A percentile compares a stretch with the other conserved stretches of the same genome.
Evolutionary conservation across 2,113 vertebrate genomes (phyloP).

Genomic region (Pygoscelis adeliae): DNA sequence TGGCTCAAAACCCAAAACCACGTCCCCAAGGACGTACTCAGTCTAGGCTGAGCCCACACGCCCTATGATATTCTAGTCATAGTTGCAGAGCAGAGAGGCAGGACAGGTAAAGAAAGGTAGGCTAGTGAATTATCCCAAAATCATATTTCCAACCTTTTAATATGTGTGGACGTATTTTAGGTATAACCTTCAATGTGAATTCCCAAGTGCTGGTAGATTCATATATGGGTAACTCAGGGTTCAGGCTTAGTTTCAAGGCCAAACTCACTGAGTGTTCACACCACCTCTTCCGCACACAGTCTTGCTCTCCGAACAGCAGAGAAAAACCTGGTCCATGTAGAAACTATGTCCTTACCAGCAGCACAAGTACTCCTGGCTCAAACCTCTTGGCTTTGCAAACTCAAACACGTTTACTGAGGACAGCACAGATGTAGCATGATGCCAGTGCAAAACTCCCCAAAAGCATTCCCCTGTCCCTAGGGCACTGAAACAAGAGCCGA

Average conservation of each 20-base stretch:
- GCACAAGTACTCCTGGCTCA: background rate
- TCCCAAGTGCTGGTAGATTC: background rate
- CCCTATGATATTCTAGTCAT: background rate
- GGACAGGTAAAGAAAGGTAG: background rate
- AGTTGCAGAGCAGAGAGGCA: background rate
- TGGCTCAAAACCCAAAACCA: background rate
- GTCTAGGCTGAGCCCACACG: background rate
- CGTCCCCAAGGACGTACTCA: rapidly evolving
- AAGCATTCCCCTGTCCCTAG: background rate
- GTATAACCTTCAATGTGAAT: background rate
- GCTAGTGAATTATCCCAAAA: background rate
- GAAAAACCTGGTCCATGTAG: background rate
- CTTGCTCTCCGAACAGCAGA: background rate
- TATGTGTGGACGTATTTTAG: background rate
- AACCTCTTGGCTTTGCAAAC: background rate
- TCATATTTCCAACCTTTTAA: background rate
- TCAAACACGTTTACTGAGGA: background rate
- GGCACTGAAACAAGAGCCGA: background rate
- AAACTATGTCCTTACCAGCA: background rate
- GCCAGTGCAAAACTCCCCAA: background rate
- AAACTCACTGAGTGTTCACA: background rate
- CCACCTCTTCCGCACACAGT: background rate
- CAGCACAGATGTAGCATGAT: background rate
- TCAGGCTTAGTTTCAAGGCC: background rate
- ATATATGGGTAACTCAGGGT: background rate